Evolutionary conservation across 2,113 vertebrate species (phyloP).

Genomic region (Regulus satrapa): DNA sequence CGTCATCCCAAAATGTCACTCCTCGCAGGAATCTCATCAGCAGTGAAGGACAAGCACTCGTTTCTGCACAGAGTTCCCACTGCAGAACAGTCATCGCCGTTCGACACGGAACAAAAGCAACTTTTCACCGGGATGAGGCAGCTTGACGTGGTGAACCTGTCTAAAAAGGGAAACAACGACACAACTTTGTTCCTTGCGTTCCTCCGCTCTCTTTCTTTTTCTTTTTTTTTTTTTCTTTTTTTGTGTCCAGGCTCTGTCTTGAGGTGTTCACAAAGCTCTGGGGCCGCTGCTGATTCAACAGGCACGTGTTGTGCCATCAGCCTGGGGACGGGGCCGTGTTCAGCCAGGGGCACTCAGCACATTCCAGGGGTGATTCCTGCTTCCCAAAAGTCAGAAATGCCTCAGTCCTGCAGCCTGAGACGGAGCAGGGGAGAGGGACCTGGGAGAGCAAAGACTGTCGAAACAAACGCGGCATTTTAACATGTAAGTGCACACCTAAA

Average conservation of each 20-base stretch:
- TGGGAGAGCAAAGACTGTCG: not conserved
- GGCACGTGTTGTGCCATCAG: not conserved
- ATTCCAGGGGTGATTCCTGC: not conserved
- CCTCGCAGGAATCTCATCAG: not conserved
- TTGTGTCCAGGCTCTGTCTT: not conserved
- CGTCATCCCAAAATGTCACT: not conserved
- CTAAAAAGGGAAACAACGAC: not conserved
- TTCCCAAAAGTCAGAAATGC: not conserved
- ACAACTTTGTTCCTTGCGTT: not conserved
- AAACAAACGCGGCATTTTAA: not conserved
- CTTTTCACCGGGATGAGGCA: not conserved
- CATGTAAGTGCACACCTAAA: not conserved
- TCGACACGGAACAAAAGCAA: not conserved
- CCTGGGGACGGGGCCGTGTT: not conserved
- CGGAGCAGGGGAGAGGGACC: not conserved
- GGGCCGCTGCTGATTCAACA: not conserved
- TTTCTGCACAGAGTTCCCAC: not conserved
- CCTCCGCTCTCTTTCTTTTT: not conserved
- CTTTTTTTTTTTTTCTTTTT: not conserved
- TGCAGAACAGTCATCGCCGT: not conserved
- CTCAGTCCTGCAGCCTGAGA: not conserved
- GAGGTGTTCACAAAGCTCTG: not conserved
- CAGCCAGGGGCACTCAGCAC: not conserved
- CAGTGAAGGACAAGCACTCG: not conserved
- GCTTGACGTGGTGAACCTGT: fast-evolving